phyloP scores from a whole-genome alignment of 2,113 vertebrate genomes.

The Cyprinodon variegatus region DNA sequence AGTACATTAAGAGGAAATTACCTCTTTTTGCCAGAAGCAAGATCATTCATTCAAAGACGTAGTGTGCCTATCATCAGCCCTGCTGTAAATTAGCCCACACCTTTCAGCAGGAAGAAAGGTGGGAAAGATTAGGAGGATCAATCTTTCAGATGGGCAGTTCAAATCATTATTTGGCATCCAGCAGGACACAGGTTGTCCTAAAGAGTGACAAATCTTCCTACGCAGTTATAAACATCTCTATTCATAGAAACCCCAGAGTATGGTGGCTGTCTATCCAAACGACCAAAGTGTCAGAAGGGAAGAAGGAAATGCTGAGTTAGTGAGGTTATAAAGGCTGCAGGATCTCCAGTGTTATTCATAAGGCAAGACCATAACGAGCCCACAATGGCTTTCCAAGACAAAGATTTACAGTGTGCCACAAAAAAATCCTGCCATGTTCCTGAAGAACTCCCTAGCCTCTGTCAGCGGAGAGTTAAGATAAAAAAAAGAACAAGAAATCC shows the following conservation, averaged over 20 bases:
- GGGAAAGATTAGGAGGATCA: constrained; percentile 69
- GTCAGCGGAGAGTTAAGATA: constrained; percentile 52
- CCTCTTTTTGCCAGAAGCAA: constrained; percentile 66
- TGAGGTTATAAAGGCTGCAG: constrained; percentile 54
- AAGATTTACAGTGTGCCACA: constrained; percentile 56
- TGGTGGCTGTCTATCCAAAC: constrained; percentile 34
- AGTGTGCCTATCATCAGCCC: constrained; percentile 46
- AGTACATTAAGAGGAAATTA: constrained; percentile 75
- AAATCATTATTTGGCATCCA: constrained; percentile 79
- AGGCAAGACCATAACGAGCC: constrained; percentile 47
- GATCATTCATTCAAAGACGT: constrained; percentile 65
- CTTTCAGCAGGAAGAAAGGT: constrained; percentile 58
- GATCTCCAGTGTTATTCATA: constrained; percentile 51
- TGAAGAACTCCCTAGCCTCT: constrained; percentile 51
- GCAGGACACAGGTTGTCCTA: constrained; percentile 62
- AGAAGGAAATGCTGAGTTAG: constrained; percentile 39
- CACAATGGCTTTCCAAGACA: constrained; percentile 41
- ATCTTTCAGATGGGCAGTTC: constrained; percentile 72
- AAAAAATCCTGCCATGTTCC: constrained; percentile 45
- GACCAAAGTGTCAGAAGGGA: constrained; percentile 36
- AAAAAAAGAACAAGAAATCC: constrained; percentile 25
- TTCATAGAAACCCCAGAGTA: constrained; percentile 31
- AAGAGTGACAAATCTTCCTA: constrained; percentile 66
- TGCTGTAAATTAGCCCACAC: constrained; percentile 71
- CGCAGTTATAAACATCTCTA: constrained; percentile 59